These are phyloP conservation scores for Scylla paramamosain DNA, from an alignment of 1,140 invertebrate species.

Conservation along the genomic window DNA sequence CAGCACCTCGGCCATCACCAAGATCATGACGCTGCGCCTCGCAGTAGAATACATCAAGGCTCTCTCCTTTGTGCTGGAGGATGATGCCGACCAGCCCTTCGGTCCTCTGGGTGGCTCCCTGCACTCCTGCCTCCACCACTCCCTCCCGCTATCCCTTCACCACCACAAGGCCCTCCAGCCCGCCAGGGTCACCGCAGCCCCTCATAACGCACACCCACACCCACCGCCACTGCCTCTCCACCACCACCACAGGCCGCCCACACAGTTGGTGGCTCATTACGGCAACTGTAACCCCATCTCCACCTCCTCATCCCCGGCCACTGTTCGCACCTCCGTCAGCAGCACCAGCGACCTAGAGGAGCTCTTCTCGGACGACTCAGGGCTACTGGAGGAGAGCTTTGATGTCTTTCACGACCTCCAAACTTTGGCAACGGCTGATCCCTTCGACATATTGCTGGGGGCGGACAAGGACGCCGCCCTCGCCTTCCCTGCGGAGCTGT, in stretches of 20 bases:
- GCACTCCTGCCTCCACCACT: slow-evolving; percentile 1
- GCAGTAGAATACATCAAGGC: slow-evolving; percentile 62
- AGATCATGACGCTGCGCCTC: slow-evolving; percentile 60
- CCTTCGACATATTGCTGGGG: slow-evolving; percentile 45
- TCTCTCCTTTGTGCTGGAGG: slow-evolving; percentile 47
- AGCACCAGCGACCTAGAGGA: slow-evolving; percentile 62
- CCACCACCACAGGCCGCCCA: background rate
- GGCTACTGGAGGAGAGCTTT: slow-evolving; percentile 54
- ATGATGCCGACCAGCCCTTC: slow-evolving; percentile 6
- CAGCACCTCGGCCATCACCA: slow-evolving; percentile 56
- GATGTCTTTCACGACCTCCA: slow-evolving; percentile 59
- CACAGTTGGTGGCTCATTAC: slow-evolving; percentile 10
- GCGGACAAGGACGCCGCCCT: slow-evolving; percentile 30
- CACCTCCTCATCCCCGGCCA: background rate
- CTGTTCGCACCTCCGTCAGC: slow-evolving; percentile 34
- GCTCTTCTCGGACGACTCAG: slow-evolving; percentile 61
- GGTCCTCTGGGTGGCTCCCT: background rate
- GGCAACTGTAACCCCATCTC: background rate
- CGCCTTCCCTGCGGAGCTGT: slow-evolving; percentile 26
- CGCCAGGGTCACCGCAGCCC: background rate
- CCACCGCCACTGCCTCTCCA: background rate
- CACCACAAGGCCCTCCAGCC: slow-evolving; percentile 4
- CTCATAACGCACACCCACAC: background rate
- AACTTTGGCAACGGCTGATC: slow-evolving; percentile 44
- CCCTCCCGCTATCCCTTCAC: background rate